A percentile compares a stretch with the other conserved stretches of the same genome.
Evolutionary conservation across 2,797 vertebrate species (phyloP).

Genomic region (Diceros bicornis): DNA sequence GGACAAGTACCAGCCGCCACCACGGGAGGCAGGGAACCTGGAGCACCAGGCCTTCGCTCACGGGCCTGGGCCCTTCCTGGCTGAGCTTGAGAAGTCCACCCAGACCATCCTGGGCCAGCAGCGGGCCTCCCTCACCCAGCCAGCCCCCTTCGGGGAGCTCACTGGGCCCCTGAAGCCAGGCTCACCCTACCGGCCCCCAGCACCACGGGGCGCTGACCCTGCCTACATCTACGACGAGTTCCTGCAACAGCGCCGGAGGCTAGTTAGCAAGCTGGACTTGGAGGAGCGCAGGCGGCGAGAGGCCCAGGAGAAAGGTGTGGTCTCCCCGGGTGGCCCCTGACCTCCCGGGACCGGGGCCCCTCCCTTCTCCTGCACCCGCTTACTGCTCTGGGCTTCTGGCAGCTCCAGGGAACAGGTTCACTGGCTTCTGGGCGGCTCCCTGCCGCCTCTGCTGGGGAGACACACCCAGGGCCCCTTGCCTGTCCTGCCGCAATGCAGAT

Average conservation of each 20-base stretch:
- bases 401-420: background rate
- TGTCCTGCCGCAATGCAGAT: rapidly evolving
- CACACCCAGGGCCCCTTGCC: too few species aligned
- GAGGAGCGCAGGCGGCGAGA: slow-evolving; percentile 96
- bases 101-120: slow-evolving; percentile 95
- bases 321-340: background rate
- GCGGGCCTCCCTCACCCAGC: slow-evolving; percentile 91
- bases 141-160: slow-evolving; percentile 91
- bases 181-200: slow-evolving; percentile 89
- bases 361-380: background rate
- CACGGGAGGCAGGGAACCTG: slow-evolving; percentile 88
- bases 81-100: slow-evolving; percentile 97
- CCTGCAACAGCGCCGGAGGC: slow-evolving; percentile 95
- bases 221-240: slow-evolving; percentile 96
- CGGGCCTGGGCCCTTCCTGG: slow-evolving; percentile 93
- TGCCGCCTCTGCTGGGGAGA: background rate
- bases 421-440: background rate
- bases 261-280: slow-evolving; percentile 98
- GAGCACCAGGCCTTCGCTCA: slow-evolving; percentile 89
- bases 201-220: slow-evolving; percentile 88
- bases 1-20: slow-evolving; percentile 92
- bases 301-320: slow-evolving; percentile 95
- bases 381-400: background rate
- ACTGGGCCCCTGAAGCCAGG: slow-evolving; percentile 90
- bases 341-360: background rate